Base-by-base conservation (phyloP, 2,888 invertebrate species). In the Drosophila imparisetae region DNA sequence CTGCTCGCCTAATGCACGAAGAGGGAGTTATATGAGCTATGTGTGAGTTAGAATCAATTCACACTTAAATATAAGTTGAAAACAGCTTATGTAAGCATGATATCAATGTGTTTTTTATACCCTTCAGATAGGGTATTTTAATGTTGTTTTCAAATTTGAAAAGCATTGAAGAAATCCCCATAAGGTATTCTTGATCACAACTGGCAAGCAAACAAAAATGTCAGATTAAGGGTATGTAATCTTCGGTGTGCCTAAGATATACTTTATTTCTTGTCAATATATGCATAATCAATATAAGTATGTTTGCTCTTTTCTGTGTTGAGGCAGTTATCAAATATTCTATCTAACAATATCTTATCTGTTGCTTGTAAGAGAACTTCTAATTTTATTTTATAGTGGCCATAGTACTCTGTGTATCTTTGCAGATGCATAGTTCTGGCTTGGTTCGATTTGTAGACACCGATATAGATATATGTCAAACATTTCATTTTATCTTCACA, bases 401-500 rank as follows among this genome's bases (percentile, higher is more conserved):
- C 59, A 40, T 27, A 7, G 15, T 5, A 34, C 13, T 13, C 21
- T 13, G 11, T 2, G 15, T 21, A 10, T 48, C 8, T 45, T 66
- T 27, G 1, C 36, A 6, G 10, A 34, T 30, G 18, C 30, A 45
- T 13, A 11, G 5, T 21, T 68, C 29, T 54, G 53, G 32, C 30
- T 52, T 29, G 24, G 40, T 67, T 32, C 27, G 15, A 59, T 60
- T 24, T 34, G 15, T 48, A 15, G 21, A n/a, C 50, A 42, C 21
- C 21, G 8, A 45, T 45, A 7, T 21, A 3, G 32, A 32, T 53
- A 27, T 13, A 38, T 32, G 36, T 42, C n/a, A 15, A 24, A 15
- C 4, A 45, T 45, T 53, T 53, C 29, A 62, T 59, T 49, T 53
- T 58, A 73, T 58, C 49, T 74, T 48, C 38, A 27, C 63, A 72